Evolutionary conservation across 1,140 invertebrate genomes (phyloP).

Genomic region (Stegodyphus mimosarum): DNA sequence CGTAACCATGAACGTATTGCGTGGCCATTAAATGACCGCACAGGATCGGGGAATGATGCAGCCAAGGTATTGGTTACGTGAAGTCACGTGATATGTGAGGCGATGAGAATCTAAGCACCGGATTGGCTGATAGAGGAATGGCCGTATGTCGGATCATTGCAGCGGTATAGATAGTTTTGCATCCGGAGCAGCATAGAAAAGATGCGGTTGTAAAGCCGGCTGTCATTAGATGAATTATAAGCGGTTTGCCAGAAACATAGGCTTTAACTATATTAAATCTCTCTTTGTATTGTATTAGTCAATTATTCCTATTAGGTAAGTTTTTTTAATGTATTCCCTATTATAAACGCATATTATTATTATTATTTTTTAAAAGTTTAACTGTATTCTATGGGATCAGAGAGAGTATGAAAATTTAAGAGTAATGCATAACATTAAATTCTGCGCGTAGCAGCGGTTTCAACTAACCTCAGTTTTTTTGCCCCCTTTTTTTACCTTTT

Average conservation of each 20-base stretch:
- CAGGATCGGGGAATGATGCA: neutral
- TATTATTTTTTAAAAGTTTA: no score
- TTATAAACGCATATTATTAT: no score
- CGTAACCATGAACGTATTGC: slow-evolving; percentile 41
- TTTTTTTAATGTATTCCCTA: no score
- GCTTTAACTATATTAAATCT: neutral
- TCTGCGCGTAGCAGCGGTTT: no score
- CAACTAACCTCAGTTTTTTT: no score
- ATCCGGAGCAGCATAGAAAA: slow-evolving; percentile 36
- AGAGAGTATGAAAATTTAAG: no score
- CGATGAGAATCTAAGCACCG: slow-evolving; percentile 11
- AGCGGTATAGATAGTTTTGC: slow-evolving; percentile 53
- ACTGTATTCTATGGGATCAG: no score
- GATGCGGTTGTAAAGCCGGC: slow-evolving; percentile 37
- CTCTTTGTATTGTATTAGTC: no score
- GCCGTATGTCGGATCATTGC: slow-evolving; percentile 52
- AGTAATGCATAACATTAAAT: no score
- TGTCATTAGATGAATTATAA: slow-evolving; percentile 15
- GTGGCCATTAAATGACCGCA: slow-evolving; percentile 51
- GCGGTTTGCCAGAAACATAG: neutral
- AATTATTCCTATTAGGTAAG: no score
- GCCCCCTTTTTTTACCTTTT: no score
- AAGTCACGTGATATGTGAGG: slow-evolving; percentile 51
- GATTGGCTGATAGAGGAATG: slow-evolving; percentile 18
- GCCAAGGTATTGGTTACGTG: slow-evolving; percentile 30